These are phyloP conservation scores for Agonopterix subpropinquella DNA, from an alignment of 2,888 invertebrate species.

Conservation along the genomic window DNA sequence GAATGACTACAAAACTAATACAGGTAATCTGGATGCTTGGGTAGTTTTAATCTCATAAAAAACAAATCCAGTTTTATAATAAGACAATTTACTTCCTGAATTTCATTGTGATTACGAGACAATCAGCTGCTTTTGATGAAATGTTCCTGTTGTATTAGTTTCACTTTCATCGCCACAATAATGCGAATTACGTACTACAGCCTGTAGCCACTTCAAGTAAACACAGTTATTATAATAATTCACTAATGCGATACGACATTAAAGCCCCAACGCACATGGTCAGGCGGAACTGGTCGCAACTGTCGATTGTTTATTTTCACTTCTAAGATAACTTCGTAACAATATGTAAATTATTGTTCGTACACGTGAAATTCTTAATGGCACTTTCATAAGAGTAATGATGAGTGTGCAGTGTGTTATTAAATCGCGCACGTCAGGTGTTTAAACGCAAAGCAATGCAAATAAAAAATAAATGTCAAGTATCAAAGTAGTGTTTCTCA, in stretches of 20 bases:
- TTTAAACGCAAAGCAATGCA: slow-evolving; percentile 1
- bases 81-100: too few relatives aligned
- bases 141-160: slow-evolving; percentile 45
- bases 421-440: slow-evolving; percentile 2
- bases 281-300: slow-evolving; percentile 32
- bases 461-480: slow-evolving; percentile 1
- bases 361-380: slow-evolving; percentile 26
- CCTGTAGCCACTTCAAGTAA: slow-evolving; percentile 5
- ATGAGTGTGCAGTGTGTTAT: slow-evolving; percentile 6
- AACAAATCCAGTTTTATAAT: too few relatives aligned
- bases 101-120: not conserved
- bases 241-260: slow-evolving; percentile 41
- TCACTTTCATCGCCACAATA: slow-evolving; percentile 57
- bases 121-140: not conserved
- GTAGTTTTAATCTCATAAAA: too few relatives aligned
- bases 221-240: slow-evolving; percentile 38
- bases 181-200: slow-evolving; percentile 17
- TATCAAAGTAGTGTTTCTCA: not conserved
- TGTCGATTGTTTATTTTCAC: slow-evolving; percentile 47
- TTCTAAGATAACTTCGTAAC: slow-evolving; percentile 36
- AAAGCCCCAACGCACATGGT: slow-evolving; percentile 25
- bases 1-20: too few relatives aligned
- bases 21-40: too few relatives aligned
- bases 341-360: slow-evolving; percentile 36
- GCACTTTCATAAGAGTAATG: slow-evolving; percentile 29